phyloP scores from a whole-genome alignment of 2,888 invertebrate genomes.

The Pyrrhosoma nymphula region DNA sequence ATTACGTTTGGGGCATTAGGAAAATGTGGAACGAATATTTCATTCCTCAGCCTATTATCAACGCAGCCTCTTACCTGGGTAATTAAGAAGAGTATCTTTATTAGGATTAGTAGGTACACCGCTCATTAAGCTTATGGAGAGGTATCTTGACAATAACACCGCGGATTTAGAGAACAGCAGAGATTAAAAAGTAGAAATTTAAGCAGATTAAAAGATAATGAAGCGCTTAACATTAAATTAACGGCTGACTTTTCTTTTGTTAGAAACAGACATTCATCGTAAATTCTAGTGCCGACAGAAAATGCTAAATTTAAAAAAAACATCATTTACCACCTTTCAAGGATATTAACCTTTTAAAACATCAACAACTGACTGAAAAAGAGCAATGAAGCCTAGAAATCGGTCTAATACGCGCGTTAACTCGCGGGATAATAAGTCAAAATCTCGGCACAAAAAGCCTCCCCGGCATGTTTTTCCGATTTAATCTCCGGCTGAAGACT shows the following conservation, averaged over 20 bases:
- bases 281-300: not conserved
- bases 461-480: conserved; percentile 42
- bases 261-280: not conserved
- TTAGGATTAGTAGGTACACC: not conserved
- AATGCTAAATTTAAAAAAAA: not conserved
- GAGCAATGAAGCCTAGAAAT: conserved; percentile 18
- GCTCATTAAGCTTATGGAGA: not conserved
- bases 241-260: not conserved
- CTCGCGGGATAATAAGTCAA: conserved; percentile 44
- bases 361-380: not conserved
- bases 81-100: conserved; percentile 1
- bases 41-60: not conserved
- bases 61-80: not conserved
- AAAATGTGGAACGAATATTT: not conserved
- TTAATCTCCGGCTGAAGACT: conserved; percentile 55
- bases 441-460: conserved; percentile 37
- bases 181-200: not conserved
- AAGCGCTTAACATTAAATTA: not conserved
- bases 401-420: conserved; percentile 38
- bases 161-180: not conserved
- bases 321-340: not conserved
- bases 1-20: not conserved
- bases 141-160: not conserved
- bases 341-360: not conserved
- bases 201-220: conserved; percentile 15